These are phyloP conservation scores for Rhagonycha fulva DNA, from an alignment of 2,888 invertebrate genomes.

Conservation along the genomic window DNA sequence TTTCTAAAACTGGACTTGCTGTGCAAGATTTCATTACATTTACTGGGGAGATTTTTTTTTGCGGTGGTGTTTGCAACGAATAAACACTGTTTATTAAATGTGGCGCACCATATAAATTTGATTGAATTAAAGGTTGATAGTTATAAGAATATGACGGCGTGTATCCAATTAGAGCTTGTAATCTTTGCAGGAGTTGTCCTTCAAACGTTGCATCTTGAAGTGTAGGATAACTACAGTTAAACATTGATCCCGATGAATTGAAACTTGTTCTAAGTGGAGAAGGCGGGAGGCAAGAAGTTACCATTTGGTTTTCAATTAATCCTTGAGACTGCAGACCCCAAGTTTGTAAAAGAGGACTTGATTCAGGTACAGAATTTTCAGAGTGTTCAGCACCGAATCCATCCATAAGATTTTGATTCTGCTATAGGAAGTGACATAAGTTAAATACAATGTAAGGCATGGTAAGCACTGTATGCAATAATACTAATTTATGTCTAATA, in stretches of 20 bases:
- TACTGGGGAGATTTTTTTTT: conserved; percentile 47
- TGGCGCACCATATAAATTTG: conserved; percentile 40
- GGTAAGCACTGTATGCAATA: conserved; percentile 5
- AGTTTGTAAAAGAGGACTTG: conserved; percentile 44
- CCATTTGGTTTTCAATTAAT: conserved; percentile 50
- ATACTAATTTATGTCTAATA: background rate
- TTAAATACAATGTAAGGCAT: background rate
- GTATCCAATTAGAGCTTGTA: conserved; percentile 58
- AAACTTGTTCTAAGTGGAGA: conserved; percentile 49
- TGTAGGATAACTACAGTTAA: conserved; percentile 47
- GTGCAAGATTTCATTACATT: conserved; percentile 47
- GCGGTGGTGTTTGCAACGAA: conserved; percentile 49
- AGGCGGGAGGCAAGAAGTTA: conserved; percentile 47
- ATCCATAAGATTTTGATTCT: conserved; percentile 29
- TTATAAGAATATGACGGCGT: conserved; percentile 42
- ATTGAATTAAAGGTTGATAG: conserved; percentile 37
- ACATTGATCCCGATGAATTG: conserved; percentile 44
- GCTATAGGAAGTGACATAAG: conserved; percentile 30
- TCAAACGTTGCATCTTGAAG: conserved; percentile 47
- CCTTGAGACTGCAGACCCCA: conserved; percentile 46
- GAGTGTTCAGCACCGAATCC: conserved; percentile 37
- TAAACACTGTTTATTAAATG: conserved; percentile 47
- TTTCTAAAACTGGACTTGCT: conserved; percentile 44
- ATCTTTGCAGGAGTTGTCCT: conserved; percentile 58
- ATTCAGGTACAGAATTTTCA: conserved; percentile 43